Evolutionary conservation across 2,888 invertebrate species (phyloP).

Genomic region (Oeneis ivallda): DNA sequence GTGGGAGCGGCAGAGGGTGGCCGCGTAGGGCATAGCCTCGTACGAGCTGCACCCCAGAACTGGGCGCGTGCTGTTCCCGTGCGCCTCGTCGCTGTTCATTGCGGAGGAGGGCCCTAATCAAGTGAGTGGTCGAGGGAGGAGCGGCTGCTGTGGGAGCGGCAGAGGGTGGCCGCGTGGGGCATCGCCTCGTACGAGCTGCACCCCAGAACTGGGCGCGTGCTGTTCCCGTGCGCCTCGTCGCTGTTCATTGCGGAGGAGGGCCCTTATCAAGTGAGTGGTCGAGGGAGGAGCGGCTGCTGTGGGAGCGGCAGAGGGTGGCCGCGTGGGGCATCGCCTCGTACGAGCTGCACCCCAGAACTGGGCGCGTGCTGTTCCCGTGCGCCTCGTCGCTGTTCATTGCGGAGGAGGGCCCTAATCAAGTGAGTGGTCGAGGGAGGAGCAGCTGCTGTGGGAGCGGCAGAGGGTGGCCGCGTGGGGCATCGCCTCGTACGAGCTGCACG

Average conservation of each 20-base stretch:
- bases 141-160: conserved; percentile 94
- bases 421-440: conserved; percentile 93
- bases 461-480: conserved; percentile 96
- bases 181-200: conserved; percentile 97
- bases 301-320: conserved; percentile 95
- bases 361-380: conserved; percentile 95
- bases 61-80: conserved; percentile 95
- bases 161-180: conserved; percentile 95
- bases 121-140: conserved; percentile 94
- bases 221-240: conserved; percentile 94
- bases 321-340: conserved; percentile 97
- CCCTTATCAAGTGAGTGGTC: no score
- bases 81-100: conserved; percentile 93
- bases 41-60: conserved; percentile 92
- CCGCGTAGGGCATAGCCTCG: conserved; percentile 96
- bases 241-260: conserved; percentile 88
- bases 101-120: conserved; percentile 83
- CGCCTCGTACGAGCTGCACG: conserved; percentile 94
- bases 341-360: conserved; percentile 90
- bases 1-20: conserved; percentile 94
- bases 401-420: conserved; percentile 65
- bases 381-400: conserved; percentile 94
- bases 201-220: conserved; percentile 89
- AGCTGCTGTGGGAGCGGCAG: conserved; percentile 94
- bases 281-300: conserved; percentile 93